These are phyloP conservation scores for Cecropterus lyciades DNA, from an alignment of 1,140 invertebrate species.

Conservation along the genomic window DNA sequence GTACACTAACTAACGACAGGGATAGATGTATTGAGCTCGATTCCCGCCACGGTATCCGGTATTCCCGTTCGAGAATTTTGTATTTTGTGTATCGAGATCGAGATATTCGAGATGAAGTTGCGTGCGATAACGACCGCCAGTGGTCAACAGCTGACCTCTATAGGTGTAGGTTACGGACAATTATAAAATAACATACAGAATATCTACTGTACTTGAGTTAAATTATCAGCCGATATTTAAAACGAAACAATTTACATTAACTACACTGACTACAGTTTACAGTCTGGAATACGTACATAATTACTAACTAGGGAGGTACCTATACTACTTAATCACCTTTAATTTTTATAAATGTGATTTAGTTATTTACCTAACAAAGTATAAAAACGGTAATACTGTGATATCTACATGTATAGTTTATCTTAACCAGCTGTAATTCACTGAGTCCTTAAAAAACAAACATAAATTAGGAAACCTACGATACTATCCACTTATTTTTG, in stretches of 20 bases:
- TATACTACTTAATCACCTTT: too few relatives aligned
- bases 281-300: too few relatives aligned
- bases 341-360: too few relatives aligned
- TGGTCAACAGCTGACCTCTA: conserved; percentile 60
- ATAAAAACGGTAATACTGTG: too few relatives aligned
- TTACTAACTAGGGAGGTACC: too few relatives aligned
- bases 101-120: conserved; percentile 46
- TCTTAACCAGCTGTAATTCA: too few relatives aligned
- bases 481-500: too few relatives aligned
- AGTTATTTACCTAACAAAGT: too few relatives aligned
- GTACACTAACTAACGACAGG: conserved; percentile 35
- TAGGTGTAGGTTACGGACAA: conserved; percentile 41
- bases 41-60: conserved; percentile 59
- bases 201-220: not conserved
- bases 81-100: conserved; percentile 47
- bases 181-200: conserved; percentile 14
- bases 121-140: conserved; percentile 45
- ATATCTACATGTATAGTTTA: too few relatives aligned
- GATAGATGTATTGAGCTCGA: conserved; percentile 46
- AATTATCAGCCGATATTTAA: not conserved
- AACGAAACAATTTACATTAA: not conserved
- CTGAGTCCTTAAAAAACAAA: too few relatives aligned
- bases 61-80: conserved; percentile 64
- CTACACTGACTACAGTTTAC: too few relatives aligned
- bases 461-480: too few relatives aligned